Conservation (phyloP, 2,113 vertebrate genomes). For the Pitta sordida region DNA sequence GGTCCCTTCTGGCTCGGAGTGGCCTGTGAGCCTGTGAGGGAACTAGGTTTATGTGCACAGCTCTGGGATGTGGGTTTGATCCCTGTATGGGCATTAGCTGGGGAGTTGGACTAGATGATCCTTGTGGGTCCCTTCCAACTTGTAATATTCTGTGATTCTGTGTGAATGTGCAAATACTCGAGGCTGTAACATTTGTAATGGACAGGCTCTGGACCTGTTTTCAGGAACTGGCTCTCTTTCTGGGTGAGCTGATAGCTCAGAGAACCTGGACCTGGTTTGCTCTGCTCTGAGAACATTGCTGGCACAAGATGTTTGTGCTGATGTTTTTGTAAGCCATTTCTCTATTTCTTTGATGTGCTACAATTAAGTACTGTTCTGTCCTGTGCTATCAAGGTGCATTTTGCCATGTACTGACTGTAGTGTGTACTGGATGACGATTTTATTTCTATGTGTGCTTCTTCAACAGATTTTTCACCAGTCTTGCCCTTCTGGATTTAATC, state of each 20-base stretch:
- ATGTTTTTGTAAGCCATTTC: not conserved
- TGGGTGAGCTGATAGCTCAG: not conserved
- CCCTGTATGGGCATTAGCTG: too few species aligned
- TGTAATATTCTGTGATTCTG: too few species aligned
- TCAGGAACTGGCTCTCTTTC: not conserved
- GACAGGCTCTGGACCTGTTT: not conserved
- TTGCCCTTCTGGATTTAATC: constrained; percentile 92
- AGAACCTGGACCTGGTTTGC: not conserved
- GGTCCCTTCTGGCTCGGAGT: too few species aligned
- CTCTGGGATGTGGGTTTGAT: too few species aligned
- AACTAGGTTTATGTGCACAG: too few species aligned
- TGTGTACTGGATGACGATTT: not conserved
- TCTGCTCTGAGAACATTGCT: not conserved
- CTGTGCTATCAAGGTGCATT: not conserved
- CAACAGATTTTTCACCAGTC: constrained; percentile 93
- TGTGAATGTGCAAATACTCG: not conserved
- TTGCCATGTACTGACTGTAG: not conserved
- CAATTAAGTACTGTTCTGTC: not conserved
- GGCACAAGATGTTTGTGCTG: not conserved
- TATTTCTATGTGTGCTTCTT: not conserved
- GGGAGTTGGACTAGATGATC: too few species aligned
- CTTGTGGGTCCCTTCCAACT: too few species aligned
- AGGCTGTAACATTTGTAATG: not conserved
- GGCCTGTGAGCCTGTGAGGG: too few species aligned
- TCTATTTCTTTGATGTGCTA: not conserved